phyloP scores from a whole-genome alignment of 1,140 invertebrate genomes.

The Philopotamus ludificatus region DNA sequence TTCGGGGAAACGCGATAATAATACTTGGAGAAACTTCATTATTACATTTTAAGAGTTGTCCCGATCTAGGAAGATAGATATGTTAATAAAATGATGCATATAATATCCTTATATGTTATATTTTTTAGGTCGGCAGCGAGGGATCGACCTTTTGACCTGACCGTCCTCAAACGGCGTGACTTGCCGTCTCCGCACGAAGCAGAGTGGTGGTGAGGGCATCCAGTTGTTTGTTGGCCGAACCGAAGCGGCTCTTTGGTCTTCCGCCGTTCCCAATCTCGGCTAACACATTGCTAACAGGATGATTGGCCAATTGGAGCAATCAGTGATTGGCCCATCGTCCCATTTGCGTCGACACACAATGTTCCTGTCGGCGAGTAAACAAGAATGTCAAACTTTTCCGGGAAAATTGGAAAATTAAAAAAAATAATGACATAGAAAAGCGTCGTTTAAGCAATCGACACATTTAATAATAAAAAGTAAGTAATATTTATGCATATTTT shows the following conservation, averaged over 20 bases:
- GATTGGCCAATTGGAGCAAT: slow-evolving; percentile 13
- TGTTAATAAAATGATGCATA: too few species aligned
- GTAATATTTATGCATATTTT: too few species aligned
- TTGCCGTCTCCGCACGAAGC: neutral
- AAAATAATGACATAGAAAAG: too few species aligned
- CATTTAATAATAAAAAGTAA: too few species aligned
- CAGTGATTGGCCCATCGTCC: slow-evolving; percentile 13
- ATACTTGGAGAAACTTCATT: too few species aligned
- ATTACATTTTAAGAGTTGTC: too few species aligned
- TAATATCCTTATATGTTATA: too few species aligned
- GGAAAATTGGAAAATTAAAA: too few species aligned
- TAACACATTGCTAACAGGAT: slow-evolving; percentile 9
- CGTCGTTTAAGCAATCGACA: too few species aligned
- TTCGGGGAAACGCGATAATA: too few species aligned
- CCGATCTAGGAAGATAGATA: too few species aligned
- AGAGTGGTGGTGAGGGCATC: neutral
- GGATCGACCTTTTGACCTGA: slow-evolving; percentile 28
- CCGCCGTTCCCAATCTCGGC: slow-evolving; percentile 13
- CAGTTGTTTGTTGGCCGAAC: slow-evolving; percentile 11
- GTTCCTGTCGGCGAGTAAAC: neutral
- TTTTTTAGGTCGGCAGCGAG: too few species aligned
- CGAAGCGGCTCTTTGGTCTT: slow-evolving; percentile 12
- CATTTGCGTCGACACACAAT: slow-evolving; percentile 4
- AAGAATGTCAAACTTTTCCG: neutral
- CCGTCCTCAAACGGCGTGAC: slow-evolving; percentile 12